Percentiles rank a stretch among this genome's conserved stretches.
These are phyloP conservation scores for Rosalia funebris DNA, from an alignment of 2,888 invertebrate species.

Conservation along the genomic window DNA sequence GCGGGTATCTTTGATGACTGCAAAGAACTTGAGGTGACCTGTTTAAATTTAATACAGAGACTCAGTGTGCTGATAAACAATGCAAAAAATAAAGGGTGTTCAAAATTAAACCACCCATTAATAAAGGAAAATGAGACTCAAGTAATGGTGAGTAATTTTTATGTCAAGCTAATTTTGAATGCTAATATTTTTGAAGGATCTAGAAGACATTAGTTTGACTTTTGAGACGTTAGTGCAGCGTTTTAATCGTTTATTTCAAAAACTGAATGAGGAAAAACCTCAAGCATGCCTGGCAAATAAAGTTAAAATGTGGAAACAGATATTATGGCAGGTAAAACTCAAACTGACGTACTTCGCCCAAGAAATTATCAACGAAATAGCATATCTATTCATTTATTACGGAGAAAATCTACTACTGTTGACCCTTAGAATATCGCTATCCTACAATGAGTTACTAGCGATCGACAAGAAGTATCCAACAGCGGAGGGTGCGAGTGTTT, in stretches of 20 bases:
- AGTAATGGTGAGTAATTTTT: conserved; percentile 29
- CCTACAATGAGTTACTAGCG: conserved; percentile 71
- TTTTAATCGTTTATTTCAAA: conserved; percentile 67
- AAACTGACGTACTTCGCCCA: conserved; percentile 68
- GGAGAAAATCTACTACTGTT: conserved; percentile 69
- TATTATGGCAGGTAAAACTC: conserved; percentile 67
- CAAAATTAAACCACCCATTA: conserved; percentile 41
- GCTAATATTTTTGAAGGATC: conserved; percentile 63
- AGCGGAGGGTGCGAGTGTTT: conserved; percentile 70
- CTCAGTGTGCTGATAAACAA: conserved; percentile 64
- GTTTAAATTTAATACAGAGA: conserved; percentile 55
- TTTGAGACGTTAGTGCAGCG: conserved; percentile 67
- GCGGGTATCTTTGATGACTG: conserved; percentile 66
- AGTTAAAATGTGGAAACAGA: conserved; percentile 67
- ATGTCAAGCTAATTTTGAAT: neutral
- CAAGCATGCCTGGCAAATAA: conserved; percentile 57
- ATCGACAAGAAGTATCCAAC: conserved; percentile 68
- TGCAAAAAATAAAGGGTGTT: conserved; percentile 38
- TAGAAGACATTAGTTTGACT: conserved; percentile 69
- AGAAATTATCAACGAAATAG: conserved; percentile 68
- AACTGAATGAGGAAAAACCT: conserved; percentile 61
- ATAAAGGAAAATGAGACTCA: conserved; percentile 43
- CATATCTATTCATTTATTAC: conserved; percentile 69
- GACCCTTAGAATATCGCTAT: conserved; percentile 71
- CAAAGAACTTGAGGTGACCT: conserved; percentile 66